Evolutionary conservation across 2,113 vertebrate genomes (phyloP).

Genomic region (Gila orcuttii): DNA sequence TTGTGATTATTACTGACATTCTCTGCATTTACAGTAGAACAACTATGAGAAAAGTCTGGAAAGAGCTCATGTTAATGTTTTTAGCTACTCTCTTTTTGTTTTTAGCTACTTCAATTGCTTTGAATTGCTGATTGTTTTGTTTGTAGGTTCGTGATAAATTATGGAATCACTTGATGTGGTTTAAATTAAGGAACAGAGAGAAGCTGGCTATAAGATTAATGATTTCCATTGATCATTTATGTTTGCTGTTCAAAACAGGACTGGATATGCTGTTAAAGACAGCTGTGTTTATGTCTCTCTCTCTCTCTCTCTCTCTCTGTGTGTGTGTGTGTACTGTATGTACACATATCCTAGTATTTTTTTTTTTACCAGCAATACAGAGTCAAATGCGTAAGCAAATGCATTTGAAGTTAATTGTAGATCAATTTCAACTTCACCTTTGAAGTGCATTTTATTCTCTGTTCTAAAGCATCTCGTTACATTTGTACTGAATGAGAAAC

Average conservation of each 20-base stretch:
- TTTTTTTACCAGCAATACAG: too few species aligned
- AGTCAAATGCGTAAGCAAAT: too few species aligned
- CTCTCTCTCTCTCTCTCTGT: too few species aligned
- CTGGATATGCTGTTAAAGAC: background rate
- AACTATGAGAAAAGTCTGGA: background rate
- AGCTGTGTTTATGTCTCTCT: background rate
- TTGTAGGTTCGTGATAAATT: background rate
- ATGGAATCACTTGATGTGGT: background rate
- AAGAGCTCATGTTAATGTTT: background rate
- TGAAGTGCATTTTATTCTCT: too few species aligned
- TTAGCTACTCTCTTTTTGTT: background rate
- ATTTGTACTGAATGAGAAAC: too few species aligned
- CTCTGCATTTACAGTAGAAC: background rate
- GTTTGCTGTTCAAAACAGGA: background rate
- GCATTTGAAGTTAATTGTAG: too few species aligned
- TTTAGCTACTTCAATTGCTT: background rate
- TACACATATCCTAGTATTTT: too few species aligned
- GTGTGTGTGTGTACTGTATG: too few species aligned
- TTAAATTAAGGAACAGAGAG: constrained; percentile 6
- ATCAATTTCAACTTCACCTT: too few species aligned
- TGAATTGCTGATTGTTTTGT: background rate
- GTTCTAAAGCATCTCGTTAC: too few species aligned
- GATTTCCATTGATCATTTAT: background rate
- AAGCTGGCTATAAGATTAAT: constrained; percentile 7
- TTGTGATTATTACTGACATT: background rate